A percentile compares a stretch with the other conserved stretches of the same genome.
Conservation (phyloP, 2,113 vertebrate species). For the Gymnogyps californianus region DNA sequence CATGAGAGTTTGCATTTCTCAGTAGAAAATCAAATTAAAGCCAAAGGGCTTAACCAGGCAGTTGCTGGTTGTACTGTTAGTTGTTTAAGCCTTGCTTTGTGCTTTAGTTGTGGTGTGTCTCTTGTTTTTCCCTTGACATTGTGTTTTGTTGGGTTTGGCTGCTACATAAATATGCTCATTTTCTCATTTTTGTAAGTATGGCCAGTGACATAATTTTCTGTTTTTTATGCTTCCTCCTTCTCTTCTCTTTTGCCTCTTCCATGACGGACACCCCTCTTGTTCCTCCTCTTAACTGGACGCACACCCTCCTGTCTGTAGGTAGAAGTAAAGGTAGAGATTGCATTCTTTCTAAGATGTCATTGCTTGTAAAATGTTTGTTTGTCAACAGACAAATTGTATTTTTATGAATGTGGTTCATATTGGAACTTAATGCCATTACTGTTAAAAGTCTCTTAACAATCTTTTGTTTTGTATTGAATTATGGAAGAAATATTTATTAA, state of each 20-base stretch:
- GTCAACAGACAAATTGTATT: background rate
- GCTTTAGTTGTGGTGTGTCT: background rate
- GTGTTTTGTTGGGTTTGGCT: background rate
- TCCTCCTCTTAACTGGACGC: slow-evolving; percentile 67
- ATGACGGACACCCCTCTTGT: slow-evolving; percentile 68
- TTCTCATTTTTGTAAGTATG: background rate
- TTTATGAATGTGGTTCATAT: background rate
- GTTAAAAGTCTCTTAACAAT: background rate
- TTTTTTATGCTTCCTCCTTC: slow-evolving; percentile 55
- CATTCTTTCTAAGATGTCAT: slow-evolving; percentile 66
- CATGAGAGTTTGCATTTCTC: slow-evolving; percentile 62
- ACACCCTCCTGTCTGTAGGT: slow-evolving; percentile 85
- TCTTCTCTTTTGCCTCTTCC: slow-evolving; percentile 60
- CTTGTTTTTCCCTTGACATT: background rate
- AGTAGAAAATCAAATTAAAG: slow-evolving; percentile 32
- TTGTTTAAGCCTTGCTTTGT: slow-evolving; percentile 23
- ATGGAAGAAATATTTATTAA: background rate
- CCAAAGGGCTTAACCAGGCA: slow-evolving; percentile 21
- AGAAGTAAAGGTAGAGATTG: slow-evolving; percentile 95
- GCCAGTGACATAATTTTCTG: slow-evolving; percentile 51
- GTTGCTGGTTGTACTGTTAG: background rate
- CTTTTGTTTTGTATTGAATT: background rate
- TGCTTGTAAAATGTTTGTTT: slow-evolving; percentile 43
- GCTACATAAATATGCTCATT: background rate
- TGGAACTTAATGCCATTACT: background rate